Base-by-base conservation (phyloP, 1,140 invertebrate species). In the Drosophila seguyi region DNA sequence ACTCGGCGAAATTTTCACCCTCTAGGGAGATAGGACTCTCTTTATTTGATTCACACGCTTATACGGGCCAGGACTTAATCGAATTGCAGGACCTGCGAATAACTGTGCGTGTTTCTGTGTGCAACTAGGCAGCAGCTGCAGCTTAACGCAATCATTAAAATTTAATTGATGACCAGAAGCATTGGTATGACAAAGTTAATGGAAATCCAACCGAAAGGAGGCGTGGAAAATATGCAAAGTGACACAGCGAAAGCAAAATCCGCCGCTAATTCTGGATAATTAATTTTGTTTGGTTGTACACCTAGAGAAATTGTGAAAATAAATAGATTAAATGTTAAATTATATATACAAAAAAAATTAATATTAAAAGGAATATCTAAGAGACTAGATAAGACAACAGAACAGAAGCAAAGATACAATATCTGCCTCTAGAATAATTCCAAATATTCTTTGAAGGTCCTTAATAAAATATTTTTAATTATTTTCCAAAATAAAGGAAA, bases 221-320 rank as follows among this genome's bases (percentile, higher is more conserved):
- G 79, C 75, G 84, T 87, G 79, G 80, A 84, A 60, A 87, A 88
- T 87, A 87, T 87, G 80, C 84, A 88, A 83, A 87, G 47, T 73
- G 84, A 84, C 84, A 77, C 41, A 57, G 50, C 29, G 69, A 63
- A 78, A 53, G 57, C 59, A 45, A 67, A 60, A 66, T 61, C 79
- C 65, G 58, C 22, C 66, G 62, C 83, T 87, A 82, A 82, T 87
- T 74, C 83, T 67, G 72, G 84, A 88, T 88, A 87, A 87, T 87
- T 87, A 87, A 87, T 87, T 88, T 83, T 77, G 59, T 71, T 68
- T 66, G 71, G 79, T 59, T 38, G 41, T 50, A 27, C 73, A 80
- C 74, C 48, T 7, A 14, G 16, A 44, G 7, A 66, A 69, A 69
- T 22, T n/a, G 3, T 1, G 10, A 10, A 16, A 14, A 1, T 29